Evolutionary conservation across 2,797 vertebrate genomes (phyloP).

Genomic region (Sebastes kiyomatsui): DNA sequence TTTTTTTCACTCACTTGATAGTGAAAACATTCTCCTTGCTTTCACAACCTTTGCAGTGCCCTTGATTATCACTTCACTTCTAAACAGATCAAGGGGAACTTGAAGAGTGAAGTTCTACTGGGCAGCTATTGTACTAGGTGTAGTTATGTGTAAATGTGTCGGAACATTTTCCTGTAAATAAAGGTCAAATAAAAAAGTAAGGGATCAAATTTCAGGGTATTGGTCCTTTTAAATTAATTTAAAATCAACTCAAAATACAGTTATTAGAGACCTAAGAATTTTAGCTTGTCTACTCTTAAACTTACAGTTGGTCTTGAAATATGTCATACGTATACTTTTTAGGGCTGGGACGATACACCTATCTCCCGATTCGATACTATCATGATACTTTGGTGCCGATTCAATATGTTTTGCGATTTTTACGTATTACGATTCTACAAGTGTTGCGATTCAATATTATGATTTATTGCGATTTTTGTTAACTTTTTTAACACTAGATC

Average conservation of each 20-base stretch:
- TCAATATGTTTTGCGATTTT: too few species aligned
- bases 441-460: too few species aligned
- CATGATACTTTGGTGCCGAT: too few species aligned
- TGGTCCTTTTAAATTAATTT: neutral
- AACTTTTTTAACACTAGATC: too few species aligned
- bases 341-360: too few species aligned
- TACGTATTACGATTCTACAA: too few species aligned
- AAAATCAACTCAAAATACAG: neutral
- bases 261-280: neutral
- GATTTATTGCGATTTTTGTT: too few species aligned
- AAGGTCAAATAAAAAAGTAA: neutral
- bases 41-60: neutral
- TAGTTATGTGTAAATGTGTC: neutral
- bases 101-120: neutral
- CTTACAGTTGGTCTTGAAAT: neutral
- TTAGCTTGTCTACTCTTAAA: neutral
- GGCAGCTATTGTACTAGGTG: neutral
- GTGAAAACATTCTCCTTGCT: neutral
- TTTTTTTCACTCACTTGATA: neutral
- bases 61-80: constrained; percentile 4
- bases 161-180: neutral
- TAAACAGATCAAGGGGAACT: neutral
- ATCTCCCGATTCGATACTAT: too few species aligned
- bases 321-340: neutral
- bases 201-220: neutral